Conservation (phyloP, 1,140 invertebrate species). For the Diorhabda elongata region DNA sequence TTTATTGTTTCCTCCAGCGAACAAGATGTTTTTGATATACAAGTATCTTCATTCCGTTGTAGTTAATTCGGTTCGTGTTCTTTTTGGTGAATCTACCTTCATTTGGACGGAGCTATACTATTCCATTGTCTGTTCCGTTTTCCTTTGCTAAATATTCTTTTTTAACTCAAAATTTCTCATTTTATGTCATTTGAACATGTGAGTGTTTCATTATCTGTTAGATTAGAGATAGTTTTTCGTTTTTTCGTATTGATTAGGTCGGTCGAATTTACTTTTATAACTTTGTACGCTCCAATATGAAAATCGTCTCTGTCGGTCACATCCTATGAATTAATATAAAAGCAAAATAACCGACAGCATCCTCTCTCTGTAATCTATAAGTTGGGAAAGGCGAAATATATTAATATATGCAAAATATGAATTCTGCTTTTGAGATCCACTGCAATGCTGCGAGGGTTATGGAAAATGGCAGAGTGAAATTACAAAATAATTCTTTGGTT, state of each 20-base stretch:
- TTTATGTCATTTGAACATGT: no score
- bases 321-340: slow-evolving; percentile 12
- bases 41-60: no score
- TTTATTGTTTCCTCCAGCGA: no score
- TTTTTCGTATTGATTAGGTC: background rate
- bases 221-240: background rate
- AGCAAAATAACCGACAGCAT: background rate
- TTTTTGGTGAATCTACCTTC: no score
- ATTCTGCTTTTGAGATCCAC: slow-evolving; percentile 16
- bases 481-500: slow-evolving; percentile 15
- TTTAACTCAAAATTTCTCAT: no score
- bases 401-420: slow-evolving; percentile 21
- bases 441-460: slow-evolving; percentile 15
- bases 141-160: no score
- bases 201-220: background rate
- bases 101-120: no score
- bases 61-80: no score
- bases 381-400: slow-evolving; percentile 16
- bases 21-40: no score
- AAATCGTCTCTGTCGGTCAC: slow-evolving; percentile 9
- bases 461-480: slow-evolving; percentile 6
- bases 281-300: slow-evolving; percentile 6
- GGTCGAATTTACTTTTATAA: slow-evolving; percentile 7
- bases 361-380: slow-evolving; percentile 15
- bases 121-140: no score